These are phyloP conservation scores for Epicampocera succincta DNA, from an alignment of 2,888 invertebrate genomes.

Conservation along the genomic window DNA sequence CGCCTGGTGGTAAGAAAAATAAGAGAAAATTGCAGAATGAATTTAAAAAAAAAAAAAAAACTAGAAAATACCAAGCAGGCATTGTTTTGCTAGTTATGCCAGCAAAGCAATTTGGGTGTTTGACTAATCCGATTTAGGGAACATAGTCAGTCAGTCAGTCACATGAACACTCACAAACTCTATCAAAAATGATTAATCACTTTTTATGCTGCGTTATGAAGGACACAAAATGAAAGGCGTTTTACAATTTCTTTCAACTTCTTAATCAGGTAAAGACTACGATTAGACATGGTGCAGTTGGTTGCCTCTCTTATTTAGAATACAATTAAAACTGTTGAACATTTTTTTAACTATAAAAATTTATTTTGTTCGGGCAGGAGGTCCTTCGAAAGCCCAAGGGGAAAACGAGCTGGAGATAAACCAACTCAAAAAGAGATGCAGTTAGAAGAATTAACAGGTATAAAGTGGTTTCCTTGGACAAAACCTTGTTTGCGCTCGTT, in stretches of 20 bases:
- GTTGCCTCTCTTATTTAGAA: too few relatives aligned
- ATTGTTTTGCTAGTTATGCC: conserved; percentile 41
- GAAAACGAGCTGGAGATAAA: too few relatives aligned
- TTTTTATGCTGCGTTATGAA: neutral
- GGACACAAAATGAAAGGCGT: neutral
- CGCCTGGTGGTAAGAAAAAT: conserved; percentile 50
- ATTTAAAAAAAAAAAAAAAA: conserved; percentile 14
- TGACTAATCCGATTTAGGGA: conserved; percentile 64
- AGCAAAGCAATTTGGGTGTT: conserved; percentile 41
- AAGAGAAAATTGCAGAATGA: conserved; percentile 27
- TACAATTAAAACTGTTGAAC: too few relatives aligned
- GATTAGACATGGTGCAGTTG: conserved; percentile 10
- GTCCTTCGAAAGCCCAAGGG: too few relatives aligned
- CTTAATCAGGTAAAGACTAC: neutral
- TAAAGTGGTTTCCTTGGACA: too few relatives aligned
- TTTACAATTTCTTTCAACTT: neutral
- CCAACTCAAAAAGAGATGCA: too few relatives aligned
- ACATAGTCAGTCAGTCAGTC: too few relatives aligned
- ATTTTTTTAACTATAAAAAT: too few relatives aligned
- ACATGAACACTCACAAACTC: neutral
- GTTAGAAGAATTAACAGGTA: too few relatives aligned
- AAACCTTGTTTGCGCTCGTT: too few relatives aligned
- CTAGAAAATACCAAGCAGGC: neutral
- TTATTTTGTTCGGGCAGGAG: too few relatives aligned
- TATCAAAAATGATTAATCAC: conserved; percentile 28